Conservation (phyloP, 2,888 invertebrate species). For the Gryllus longicercus region DNA sequence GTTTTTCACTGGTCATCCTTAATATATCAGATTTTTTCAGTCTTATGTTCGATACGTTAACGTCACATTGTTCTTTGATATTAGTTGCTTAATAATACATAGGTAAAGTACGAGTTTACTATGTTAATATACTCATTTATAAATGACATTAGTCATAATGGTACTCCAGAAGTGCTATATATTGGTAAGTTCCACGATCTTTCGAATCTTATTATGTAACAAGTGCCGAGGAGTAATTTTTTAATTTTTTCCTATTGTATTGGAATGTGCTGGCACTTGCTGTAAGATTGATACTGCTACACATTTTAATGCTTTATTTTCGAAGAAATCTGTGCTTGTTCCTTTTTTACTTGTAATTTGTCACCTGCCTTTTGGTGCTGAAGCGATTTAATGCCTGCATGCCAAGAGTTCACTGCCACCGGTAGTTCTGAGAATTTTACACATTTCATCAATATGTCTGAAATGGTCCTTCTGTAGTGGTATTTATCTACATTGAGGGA, state of each 20-base stretch:
- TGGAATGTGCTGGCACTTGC: slow-evolving; percentile 3
- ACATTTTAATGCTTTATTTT: not conserved
- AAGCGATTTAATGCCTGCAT: slow-evolving; percentile 17
- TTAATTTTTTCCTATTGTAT: not conserved
- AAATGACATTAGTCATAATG: not conserved
- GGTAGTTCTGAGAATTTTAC: slow-evolving; percentile 4
- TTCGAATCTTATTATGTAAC: not conserved
- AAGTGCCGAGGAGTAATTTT: not conserved
- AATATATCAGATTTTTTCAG: not conserved
- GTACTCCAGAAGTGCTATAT: not conserved
- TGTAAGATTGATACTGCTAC: slow-evolving; percentile 1
- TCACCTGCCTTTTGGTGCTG: not conserved
- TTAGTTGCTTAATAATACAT: no score
- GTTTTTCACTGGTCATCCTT: slow-evolving; percentile 4
- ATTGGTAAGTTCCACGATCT: not conserved
- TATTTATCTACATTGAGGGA: not conserved
- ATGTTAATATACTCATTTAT: not conserved
- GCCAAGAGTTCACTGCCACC: slow-evolving; percentile 11
- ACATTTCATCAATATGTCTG: slow-evolving; percentile 4
- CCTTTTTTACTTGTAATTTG: not conserved
- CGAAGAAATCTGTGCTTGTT: not conserved
- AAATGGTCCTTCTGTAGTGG: not conserved
- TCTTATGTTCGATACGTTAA: not conserved
- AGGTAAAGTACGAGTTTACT: no score
- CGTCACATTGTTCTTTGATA: not conserved